Conservation (phyloP, 1,140 invertebrate species). For the Pseudoatta argentina region DNA sequence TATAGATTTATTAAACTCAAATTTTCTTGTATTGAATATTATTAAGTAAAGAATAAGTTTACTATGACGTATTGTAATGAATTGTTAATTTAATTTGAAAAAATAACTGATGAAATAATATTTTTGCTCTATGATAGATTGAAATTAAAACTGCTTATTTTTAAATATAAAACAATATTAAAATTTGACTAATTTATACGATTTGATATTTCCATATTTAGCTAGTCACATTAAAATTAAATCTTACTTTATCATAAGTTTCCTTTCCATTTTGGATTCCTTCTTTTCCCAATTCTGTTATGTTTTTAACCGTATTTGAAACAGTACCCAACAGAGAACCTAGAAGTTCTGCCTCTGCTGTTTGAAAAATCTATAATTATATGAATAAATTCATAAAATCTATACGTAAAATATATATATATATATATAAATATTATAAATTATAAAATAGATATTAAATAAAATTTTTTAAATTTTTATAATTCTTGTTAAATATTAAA, state of each 20-base stretch:
- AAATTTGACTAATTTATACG: background rate
- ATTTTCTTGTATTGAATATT: background rate
- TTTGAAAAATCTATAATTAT: conserved; percentile 21
- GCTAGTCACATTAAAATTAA: background rate
- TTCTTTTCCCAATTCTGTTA: background rate
- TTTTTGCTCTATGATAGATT: background rate
- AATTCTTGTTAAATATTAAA: background rate
- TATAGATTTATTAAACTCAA: too few species aligned
- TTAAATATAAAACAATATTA: background rate
- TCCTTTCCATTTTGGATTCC: background rate
- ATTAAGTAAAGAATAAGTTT: background rate
- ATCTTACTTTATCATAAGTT: background rate
- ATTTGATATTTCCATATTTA: background rate
- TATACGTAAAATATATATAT: background rate
- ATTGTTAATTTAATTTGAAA: background rate
- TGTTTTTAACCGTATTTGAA: background rate
- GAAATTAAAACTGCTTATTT: background rate
- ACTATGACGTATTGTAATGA: too few species aligned
- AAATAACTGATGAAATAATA: background rate
- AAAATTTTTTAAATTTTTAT: background rate
- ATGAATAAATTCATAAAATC: background rate
- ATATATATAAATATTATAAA: background rate
- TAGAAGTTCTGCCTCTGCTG: background rate
- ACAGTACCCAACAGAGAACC: background rate
- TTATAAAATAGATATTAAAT: background rate